A percentile compares a stretch with the other conserved stretches of the same genome.
Conservation (phyloP, 2,888 invertebrate species). For the Trissolcus japonicus region DNA sequence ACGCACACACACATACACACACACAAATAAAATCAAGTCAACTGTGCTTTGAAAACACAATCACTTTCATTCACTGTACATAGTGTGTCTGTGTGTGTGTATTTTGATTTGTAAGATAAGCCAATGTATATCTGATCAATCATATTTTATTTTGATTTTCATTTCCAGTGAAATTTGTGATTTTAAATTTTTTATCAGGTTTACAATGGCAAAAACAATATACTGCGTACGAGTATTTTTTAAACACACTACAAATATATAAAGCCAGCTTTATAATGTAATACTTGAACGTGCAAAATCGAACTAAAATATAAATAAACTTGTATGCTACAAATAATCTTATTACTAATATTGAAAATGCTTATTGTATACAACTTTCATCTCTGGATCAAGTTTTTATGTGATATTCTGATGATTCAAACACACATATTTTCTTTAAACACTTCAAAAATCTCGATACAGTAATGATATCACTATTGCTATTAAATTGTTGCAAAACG, state of each 20-base stretch:
- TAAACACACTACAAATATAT: not conserved
- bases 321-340: too few relatives aligned
- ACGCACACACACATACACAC: too few relatives aligned
- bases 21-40: not conserved
- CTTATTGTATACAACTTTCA: not conserved
- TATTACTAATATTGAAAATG: not conserved
- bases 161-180: not conserved
- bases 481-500: too few relatives aligned
- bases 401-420: conserved; percentile 26
- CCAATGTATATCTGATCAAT: conserved; percentile 49
- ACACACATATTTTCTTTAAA: conserved; percentile 3
- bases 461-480: not conserved
- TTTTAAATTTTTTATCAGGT: not conserved
- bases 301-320: conserved; percentile 27
- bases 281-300: too few relatives aligned
- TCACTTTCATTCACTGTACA: too few relatives aligned
- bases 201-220: not conserved
- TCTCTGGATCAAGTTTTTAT: conserved; percentile 31
- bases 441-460: not conserved
- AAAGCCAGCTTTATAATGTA: too few relatives aligned
- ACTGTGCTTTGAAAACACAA: not conserved
- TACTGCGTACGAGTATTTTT: not conserved
- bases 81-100: too few relatives aligned
- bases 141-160: conserved; percentile 4
- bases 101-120: not conserved